Conservation (phyloP, 2,888 invertebrate species). For the Trichopria drosophilae region DNA sequence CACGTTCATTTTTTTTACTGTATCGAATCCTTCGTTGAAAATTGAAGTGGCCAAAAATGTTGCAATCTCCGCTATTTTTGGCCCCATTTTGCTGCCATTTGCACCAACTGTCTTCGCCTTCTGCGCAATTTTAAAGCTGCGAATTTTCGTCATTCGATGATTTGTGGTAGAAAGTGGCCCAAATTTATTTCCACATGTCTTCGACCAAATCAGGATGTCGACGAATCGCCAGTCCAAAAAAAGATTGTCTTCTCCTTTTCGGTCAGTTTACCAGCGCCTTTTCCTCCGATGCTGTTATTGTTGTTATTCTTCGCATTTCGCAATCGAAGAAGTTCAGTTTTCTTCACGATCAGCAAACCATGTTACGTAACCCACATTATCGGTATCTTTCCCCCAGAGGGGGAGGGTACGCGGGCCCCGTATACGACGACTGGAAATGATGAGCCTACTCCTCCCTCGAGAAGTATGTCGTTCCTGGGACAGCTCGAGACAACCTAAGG, state of each 20-base stretch:
- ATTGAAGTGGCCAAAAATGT: neutral
- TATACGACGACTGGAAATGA: too few relatives aligned
- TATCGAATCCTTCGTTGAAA: neutral
- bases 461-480: too few relatives aligned
- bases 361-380: neutral
- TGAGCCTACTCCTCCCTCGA: too few relatives aligned
- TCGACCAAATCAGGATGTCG: conserved; percentile 2
- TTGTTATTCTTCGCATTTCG: neutral
- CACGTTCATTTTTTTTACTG: neutral
- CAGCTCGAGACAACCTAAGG: too few relatives aligned
- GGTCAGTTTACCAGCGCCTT: conserved; percentile 7
- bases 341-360: conserved; percentile 1
- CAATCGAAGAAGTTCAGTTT: neutral
- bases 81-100: neutral
- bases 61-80: neutral
- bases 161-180: conserved; percentile 5
- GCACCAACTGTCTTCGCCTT: neutral
- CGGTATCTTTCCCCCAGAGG: neutral
- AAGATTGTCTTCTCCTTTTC: conserved; percentile 1
- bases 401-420: too few relatives aligned
- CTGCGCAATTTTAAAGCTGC: neutral
- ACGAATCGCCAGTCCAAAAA: conserved; percentile 11
- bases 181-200: conserved; percentile 11
- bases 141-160: neutral
- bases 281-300: neutral